Evolutionary conservation across 2,113 vertebrate genomes (phyloP).

Genomic region (Maccullochella peelii): DNA sequence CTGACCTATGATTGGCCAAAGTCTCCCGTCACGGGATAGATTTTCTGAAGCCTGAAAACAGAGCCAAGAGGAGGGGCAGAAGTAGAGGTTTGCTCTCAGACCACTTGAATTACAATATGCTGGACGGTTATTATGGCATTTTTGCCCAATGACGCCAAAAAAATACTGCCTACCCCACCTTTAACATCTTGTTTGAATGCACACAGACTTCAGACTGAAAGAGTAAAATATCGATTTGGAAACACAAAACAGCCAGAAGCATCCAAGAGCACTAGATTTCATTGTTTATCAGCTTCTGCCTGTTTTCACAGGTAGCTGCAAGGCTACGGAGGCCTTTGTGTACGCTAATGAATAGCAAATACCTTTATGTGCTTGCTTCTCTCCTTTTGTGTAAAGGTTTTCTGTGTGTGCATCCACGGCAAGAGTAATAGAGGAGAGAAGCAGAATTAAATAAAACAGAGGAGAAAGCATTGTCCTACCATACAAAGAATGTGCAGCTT

Average conservation of each 20-base stretch:
- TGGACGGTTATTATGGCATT: too few relatives aligned
- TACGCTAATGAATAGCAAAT: conserved; percentile 39
- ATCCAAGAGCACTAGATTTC: conserved; percentile 23
- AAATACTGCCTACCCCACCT: too few relatives aligned
- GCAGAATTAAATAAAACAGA: conserved; percentile 45
- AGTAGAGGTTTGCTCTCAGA: too few relatives aligned
- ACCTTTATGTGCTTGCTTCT: conserved; percentile 26
- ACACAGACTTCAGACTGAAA: conserved; percentile 28
- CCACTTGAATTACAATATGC: too few relatives aligned
- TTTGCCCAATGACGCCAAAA: too few relatives aligned
- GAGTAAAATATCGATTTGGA: conserved; percentile 55
- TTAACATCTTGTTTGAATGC: conserved; percentile 48
- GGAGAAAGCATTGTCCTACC: conserved; percentile 2
- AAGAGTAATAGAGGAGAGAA: conserved; percentile 12
- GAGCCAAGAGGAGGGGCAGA: too few relatives aligned
- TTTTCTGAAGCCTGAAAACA: too few relatives aligned
- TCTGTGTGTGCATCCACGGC: not conserved
- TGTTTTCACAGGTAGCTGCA: conserved; percentile 39
- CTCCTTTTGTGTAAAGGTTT: conserved; percentile 12
- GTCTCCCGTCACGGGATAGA: too few relatives aligned
- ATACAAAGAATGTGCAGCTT: conserved; percentile 24
- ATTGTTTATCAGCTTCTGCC: conserved; percentile 36
- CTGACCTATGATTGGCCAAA: too few relatives aligned
- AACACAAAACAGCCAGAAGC: conserved; percentile 38
- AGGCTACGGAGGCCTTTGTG: conserved; percentile 39